A percentile compares a stretch with the other conserved stretches of the same genome.
phyloP scores from a whole-genome alignment of 1,140 invertebrate genomes.

The Globodera ellingtonae region DNA sequence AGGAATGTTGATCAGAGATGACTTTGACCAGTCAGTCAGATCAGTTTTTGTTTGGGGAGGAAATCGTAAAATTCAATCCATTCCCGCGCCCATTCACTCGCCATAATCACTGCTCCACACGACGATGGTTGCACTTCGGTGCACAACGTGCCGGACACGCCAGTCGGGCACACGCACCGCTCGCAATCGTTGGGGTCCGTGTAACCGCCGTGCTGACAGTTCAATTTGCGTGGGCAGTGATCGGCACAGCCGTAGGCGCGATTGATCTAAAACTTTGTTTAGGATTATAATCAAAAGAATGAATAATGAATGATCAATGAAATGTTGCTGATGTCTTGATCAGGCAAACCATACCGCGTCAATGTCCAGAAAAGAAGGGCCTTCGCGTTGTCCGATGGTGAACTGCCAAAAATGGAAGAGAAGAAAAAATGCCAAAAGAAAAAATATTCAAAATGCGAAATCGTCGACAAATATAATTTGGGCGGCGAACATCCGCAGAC shows the following conservation, averaged over 20 bases:
- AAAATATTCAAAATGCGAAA: no score
- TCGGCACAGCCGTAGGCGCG: conserved; percentile 57
- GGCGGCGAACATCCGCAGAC: not conserved
- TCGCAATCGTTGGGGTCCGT: conserved; percentile 59
- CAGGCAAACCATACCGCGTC: conserved; percentile 44
- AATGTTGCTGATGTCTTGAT: not conserved
- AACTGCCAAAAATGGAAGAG: conserved; percentile 5
- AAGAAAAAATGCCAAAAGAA: not conserved
- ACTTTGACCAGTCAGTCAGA: no score
- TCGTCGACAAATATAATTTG: no score
- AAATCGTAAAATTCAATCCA: not conserved
- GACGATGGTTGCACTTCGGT: conserved; percentile 41
- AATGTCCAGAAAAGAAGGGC: conserved; percentile 61
- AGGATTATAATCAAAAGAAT: conserved; percentile 1
- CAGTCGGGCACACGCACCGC: conserved; percentile 55
- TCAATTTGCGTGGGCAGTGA: conserved; percentile 41
- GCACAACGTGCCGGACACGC: conserved; percentile 52
- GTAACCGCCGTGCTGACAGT: conserved; percentile 58
- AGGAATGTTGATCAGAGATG: not conserved
- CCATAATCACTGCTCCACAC: conserved; percentile 55
- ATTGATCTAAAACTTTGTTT: conserved; percentile 52
- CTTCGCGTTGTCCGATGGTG: conserved; percentile 59
- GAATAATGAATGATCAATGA: conserved; percentile 8
- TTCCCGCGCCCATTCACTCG: not conserved
- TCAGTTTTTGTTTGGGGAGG: not conserved